Percentiles rank a stretch among this genome's conserved stretches.
Evolutionary conservation across 1,140 invertebrate species (phyloP).

Genomic region (Bombyx mori): ASM3026992v2 NC_085111.1:13481501-13482000

Average conservation of each 20-base stretch:
- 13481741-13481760: constrained; percentile 33
- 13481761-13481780: constrained; percentile 36
- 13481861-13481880: background rate
- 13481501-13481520: too few species aligned
- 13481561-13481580: too few species aligned
- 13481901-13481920: constrained; percentile 17
- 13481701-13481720: background rate
- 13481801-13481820: constrained; percentile 16
- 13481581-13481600: too few species aligned
- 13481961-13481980: background rate
- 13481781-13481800: constrained; percentile 29
- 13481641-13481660: too few species aligned
- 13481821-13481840: constrained; percentile 4
- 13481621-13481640: too few species aligned
- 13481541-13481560: too few species aligned
- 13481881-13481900: constrained; percentile 12
- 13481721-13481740: constrained; percentile 11
- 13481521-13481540: too few species aligned
- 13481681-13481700: background rate
- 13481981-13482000: too few species aligned
- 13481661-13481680: background rate
- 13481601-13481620: too few species aligned
- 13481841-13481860: too few species aligned
- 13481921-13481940: constrained; percentile 14
- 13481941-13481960: constrained; percentile 15